Conservation (phyloP, 2,797 vertebrate species). For the Notamacropus eugenii region DNA sequence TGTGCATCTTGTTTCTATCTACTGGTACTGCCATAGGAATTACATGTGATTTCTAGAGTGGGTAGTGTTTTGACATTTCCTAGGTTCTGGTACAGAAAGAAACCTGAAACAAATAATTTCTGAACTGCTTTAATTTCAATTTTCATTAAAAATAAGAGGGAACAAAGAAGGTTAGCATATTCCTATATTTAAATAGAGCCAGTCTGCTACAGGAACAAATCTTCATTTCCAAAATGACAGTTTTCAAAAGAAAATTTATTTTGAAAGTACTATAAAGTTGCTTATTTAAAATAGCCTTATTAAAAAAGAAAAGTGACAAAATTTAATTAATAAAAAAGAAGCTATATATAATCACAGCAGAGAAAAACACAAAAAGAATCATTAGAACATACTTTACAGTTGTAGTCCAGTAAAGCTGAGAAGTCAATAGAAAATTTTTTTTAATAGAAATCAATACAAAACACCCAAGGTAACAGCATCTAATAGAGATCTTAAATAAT, state of each 20-base stretch:
- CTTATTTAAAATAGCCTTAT: background rate
- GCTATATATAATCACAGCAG: background rate
- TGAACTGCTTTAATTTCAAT: background rate
- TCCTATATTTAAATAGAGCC: too few relatives aligned
- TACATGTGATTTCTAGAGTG: background rate
- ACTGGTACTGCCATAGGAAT: accelerated
- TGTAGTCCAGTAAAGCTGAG: background rate
- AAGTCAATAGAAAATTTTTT: background rate
- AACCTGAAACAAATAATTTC: background rate
- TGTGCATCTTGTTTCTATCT: background rate
- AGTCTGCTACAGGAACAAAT: background rate
- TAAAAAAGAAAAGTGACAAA: background rate
- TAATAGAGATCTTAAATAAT: background rate
- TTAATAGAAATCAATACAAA: background rate
- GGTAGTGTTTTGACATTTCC: background rate
- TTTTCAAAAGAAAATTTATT: background rate
- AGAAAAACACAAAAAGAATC: background rate
- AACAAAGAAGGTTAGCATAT: background rate
- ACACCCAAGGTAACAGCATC: background rate
- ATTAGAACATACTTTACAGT: background rate
- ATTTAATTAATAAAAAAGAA: background rate
- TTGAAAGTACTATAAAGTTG: background rate
- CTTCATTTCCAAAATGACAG: background rate
- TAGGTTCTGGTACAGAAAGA: background rate
- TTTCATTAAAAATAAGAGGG: background rate